Percentiles rank a stretch among this genome's conserved stretches.
Evolutionary conservation across 2,888 invertebrate species (phyloP).

Genomic region (Eurytoma californica): DNA sequence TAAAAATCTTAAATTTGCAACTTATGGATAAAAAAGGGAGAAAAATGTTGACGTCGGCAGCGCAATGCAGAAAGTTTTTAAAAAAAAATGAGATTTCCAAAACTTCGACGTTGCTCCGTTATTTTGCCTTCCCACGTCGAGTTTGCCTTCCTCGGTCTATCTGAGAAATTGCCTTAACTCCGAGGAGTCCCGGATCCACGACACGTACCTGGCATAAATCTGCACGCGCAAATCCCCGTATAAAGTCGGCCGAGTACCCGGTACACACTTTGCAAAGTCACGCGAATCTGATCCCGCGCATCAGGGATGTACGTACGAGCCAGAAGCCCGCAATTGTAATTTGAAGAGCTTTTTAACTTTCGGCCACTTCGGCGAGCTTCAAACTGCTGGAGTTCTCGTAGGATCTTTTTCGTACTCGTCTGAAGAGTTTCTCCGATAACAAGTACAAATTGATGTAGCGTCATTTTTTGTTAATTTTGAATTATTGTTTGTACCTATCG

Average conservation of each 20-base stretch:
- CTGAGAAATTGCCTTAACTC: constrained; percentile 25
- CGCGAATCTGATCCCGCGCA: constrained; percentile 5
- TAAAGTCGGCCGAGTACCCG: background rate
- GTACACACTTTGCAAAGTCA: constrained; percentile 28
- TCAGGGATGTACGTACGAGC: background rate
- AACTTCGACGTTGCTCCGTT: background rate
- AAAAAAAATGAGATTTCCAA: too few relatives aligned
- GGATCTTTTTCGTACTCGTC: background rate
- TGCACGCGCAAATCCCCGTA: constrained; percentile 13
- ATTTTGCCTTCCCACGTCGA: background rate
- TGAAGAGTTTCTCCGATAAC: background rate
- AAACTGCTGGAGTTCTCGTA: background rate
- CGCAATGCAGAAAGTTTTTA: too few relatives aligned
- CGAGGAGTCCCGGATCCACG: background rate
- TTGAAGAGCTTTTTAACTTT: constrained; percentile 22
- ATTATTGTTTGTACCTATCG: too few relatives aligned
- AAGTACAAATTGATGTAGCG: too few relatives aligned
- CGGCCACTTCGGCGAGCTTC: background rate
- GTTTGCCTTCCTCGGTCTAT: background rate
- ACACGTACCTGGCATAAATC: constrained; percentile 45
- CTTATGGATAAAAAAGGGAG: too few relatives aligned
- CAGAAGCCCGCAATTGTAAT: background rate
- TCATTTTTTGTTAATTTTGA: too few relatives aligned
- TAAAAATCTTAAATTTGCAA: too few relatives aligned
- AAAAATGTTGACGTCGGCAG: too few relatives aligned